Base-by-base conservation (phyloP, 1,140 invertebrate species). In the Andricus grossulariae region DNA sequence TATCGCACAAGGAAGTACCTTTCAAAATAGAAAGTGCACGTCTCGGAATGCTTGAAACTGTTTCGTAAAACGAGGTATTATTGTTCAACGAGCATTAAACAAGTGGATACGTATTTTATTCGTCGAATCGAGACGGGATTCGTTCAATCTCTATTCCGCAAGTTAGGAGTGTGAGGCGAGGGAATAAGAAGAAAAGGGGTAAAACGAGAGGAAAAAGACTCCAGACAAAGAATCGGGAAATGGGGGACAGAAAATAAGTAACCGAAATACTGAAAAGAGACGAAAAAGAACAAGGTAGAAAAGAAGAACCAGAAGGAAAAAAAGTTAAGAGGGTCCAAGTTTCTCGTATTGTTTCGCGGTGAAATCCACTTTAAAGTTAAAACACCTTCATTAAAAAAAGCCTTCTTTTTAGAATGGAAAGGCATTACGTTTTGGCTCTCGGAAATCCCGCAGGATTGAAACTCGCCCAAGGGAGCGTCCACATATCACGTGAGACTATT, bases 311-410 rank as follows among this genome's bases (percentile, higher is more conserved):
- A n/a, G 52, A 45, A 60, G 19, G 10, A 51, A 45, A 18, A 57
- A 18, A 57, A 74, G 50, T 18, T 12, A 52, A 74, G 49, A n/a
- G 71, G 32, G 49, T 70, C n/a, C 25, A 79, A 78, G 50, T 78
- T 66, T 66, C 32, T 80, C 71, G 80, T 79, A 86, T 87, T 87
- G 85, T 87, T 84, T 85, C 71, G 73, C 13, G 39, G 39, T 45
- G 71, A 80, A 82, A 85, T 80, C 81, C 78, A 83, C 80, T 88
- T 87, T 82, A 87, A 87, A 87, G 82, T 87, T 86, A 83, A 83
- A 84, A 82, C 52, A 84, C 82, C 70, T 81, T 82, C 79, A 72
- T 82, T 81, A 81, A 77, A 73, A 82, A 76, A 71, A 60, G 76
- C 54, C n/a, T n/a, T 45, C 45, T 73, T 74, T 45, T 16, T 19